A percentile compares a stretch with the other conserved stretches of the same genome.
Evolutionary conservation across 2,888 invertebrate species (phyloP).

Genomic region (Pelosia muscerda): DNA sequence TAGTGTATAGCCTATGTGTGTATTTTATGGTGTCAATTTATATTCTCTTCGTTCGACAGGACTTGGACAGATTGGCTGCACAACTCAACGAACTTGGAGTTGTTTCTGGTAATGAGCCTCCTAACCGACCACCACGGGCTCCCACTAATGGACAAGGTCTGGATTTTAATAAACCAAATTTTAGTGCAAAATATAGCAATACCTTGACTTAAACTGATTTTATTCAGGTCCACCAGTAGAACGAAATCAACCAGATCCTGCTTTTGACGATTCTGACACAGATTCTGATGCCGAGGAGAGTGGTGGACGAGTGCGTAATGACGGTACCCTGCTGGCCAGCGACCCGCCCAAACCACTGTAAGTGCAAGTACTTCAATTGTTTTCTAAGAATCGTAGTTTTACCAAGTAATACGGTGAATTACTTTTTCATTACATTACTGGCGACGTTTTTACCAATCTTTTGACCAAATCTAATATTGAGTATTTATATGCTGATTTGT

Average conservation of each 20-base stretch:
- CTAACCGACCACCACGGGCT: constrained; percentile 79
- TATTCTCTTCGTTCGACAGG: constrained; percentile 85
- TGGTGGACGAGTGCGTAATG: constrained; percentile 93
- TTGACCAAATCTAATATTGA: too few species aligned
- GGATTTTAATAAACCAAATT: neutral
- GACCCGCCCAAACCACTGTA: constrained; percentile 99
- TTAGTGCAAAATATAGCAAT: neutral
- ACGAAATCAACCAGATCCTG: constrained; percentile 88
- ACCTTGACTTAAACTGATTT: neutral
- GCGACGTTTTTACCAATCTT: too few species aligned
- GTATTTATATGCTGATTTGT: too few species aligned
- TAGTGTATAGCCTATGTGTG: neutral
- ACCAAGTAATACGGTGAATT: too few species aligned
- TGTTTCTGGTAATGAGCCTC: constrained; percentile 91
- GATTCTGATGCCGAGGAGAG: constrained; percentile 94
- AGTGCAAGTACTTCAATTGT: constrained; percentile 74
- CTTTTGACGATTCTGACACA: constrained; percentile 91
- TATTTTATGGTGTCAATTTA: neutral
- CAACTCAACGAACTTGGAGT: constrained; percentile 98
- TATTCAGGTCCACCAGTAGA: constrained; percentile 81
- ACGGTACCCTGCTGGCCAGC: constrained; percentile 97
- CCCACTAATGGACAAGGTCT: constrained; percentile 83
- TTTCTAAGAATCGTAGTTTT: neutral
- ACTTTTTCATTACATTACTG: too few species aligned
- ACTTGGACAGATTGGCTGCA: constrained; percentile 98